These are phyloP conservation scores for Melanotaenia maccullochi DNA, from an alignment of 2,797 vertebrate species.

Conservation along the genomic window DNA sequence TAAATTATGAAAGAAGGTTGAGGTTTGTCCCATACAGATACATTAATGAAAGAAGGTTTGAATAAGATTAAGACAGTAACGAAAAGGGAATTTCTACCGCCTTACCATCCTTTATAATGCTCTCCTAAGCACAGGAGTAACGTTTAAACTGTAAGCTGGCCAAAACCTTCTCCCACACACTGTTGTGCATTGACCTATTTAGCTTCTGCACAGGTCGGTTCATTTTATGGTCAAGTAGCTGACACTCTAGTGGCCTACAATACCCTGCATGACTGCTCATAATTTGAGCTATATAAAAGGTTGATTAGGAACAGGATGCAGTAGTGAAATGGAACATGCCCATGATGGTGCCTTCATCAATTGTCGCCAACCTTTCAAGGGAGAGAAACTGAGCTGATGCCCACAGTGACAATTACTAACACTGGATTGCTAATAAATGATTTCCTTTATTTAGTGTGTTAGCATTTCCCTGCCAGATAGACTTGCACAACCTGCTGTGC, in stretches of 20 bases:
- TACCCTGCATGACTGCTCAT: slow-evolving; percentile 68
- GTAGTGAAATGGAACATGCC: slow-evolving; percentile 68
- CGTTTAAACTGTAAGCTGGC: slow-evolving; percentile 31
- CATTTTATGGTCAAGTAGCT: slow-evolving; percentile 72
- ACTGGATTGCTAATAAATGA: slow-evolving; percentile 61
- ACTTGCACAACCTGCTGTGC: slow-evolving; percentile 75
- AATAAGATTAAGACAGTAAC: slow-evolving; percentile 20
- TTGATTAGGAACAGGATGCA: slow-evolving; percentile 76
- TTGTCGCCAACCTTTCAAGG: slow-evolving; percentile 64
- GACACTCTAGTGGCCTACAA: slow-evolving; percentile 68
- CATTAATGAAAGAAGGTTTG: slow-evolving; percentile 12
- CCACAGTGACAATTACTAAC: slow-evolving; percentile 64
- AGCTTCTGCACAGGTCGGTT: slow-evolving; percentile 52
- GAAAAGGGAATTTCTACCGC: slow-evolving; percentile 14
- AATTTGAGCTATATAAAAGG: slow-evolving; percentile 71
- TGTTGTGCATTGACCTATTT: slow-evolving; percentile 57
- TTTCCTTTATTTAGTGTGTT: slow-evolving; percentile 78
- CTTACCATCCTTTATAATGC: slow-evolving; percentile 10
- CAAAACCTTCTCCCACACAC: slow-evolving; percentile 24
- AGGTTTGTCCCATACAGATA: slow-evolving; percentile 29
- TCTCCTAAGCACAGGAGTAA: slow-evolving; percentile 10
- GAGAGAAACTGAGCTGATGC: slow-evolving; percentile 44
- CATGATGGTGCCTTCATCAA: slow-evolving; percentile 59
- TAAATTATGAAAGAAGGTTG: slow-evolving; percentile 62
- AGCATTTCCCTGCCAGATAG: slow-evolving; percentile 52